phyloP scores from a whole-genome alignment of 2,113 vertebrate species.

The Caranx melampygus region DNA sequence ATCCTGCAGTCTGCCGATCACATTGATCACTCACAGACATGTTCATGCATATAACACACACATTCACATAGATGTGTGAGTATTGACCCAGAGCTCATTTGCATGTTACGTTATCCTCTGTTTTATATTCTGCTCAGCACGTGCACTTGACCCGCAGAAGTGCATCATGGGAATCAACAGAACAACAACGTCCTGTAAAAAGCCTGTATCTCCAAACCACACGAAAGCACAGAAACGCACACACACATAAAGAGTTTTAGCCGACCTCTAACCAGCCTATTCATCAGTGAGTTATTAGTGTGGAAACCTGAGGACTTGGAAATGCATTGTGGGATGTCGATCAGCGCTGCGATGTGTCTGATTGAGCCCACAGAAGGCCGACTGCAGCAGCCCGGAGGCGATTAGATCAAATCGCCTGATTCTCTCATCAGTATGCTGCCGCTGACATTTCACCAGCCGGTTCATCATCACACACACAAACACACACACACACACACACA shows the following conservation, averaged over 20 bases:
- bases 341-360: not conserved
- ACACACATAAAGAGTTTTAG: not conserved
- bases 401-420: slow-evolving; percentile 61
- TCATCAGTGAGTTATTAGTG: slow-evolving; percentile 28
- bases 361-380: slow-evolving; percentile 14
- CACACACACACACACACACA: slow-evolving; percentile 22
- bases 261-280: not conserved
- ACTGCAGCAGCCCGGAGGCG: slow-evolving; percentile 41
- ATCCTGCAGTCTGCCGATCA: too few relatives aligned
- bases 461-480: slow-evolving; percentile 8
- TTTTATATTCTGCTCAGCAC: not conserved
- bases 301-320: not conserved
- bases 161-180: too few relatives aligned
- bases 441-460: slow-evolving; percentile 54
- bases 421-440: slow-evolving; percentile 67
- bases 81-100: too few relatives aligned
- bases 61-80: too few relatives aligned
- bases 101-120: too few relatives aligned
- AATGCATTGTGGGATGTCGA: not conserved
- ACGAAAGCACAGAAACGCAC: too few relatives aligned
- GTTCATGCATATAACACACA: too few relatives aligned
- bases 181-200: not conserved
- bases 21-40: too few relatives aligned
- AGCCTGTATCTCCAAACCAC: not conserved
- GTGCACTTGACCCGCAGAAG: not conserved